Conservation (phyloP, 2,113 vertebrate genomes). For the Aegypius monachus region DNA sequence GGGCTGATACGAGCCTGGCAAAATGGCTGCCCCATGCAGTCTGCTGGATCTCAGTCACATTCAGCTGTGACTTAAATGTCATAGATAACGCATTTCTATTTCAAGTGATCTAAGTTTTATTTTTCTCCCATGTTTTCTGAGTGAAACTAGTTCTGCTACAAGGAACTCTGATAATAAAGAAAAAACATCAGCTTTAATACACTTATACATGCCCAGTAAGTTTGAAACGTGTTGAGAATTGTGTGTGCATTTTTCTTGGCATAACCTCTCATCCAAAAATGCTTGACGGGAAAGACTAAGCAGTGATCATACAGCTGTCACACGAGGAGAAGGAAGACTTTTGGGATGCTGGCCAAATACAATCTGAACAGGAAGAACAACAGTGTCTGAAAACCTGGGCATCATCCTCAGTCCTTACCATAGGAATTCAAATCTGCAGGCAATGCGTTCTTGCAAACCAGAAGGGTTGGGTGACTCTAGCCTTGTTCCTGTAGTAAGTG, state of each 20-base stretch:
- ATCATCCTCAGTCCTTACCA: background rate
- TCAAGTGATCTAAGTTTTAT: background rate
- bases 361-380: background rate
- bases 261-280: background rate
- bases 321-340: background rate
- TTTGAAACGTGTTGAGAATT: background rate
- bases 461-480: background rate
- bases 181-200: background rate
- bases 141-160: background rate
- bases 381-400: background rate
- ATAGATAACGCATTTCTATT: background rate
- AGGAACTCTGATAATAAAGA: background rate
- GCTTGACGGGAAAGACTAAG: background rate
- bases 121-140: background rate
- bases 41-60: background rate
- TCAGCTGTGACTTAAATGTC: background rate
- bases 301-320: background rate
- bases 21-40: background rate
- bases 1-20: background rate
- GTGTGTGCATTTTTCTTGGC: background rate
- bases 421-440: background rate
- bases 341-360: background rate
- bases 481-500: background rate
- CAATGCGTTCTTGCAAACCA: background rate
- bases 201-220: background rate